Evolutionary conservation across 1,140 invertebrate species (phyloP).

Genomic region (Drosophila leontia): DNA sequence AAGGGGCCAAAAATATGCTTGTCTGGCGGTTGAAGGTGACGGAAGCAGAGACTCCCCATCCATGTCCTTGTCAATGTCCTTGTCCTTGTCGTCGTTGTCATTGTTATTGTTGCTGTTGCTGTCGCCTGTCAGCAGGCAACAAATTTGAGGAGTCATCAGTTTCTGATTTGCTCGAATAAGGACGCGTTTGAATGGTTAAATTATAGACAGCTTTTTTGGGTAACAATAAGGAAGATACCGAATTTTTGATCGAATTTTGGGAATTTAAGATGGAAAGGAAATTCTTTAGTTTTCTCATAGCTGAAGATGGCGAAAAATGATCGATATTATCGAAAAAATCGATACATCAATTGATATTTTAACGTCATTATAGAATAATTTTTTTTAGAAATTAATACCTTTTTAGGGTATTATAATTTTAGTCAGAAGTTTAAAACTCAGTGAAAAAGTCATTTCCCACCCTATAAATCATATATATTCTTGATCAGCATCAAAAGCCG

Average conservation of each 20-base stretch:
- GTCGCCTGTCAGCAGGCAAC: slow-evolving; percentile 8
- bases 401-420: no score
- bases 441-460: no score
- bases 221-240: background rate
- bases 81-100: slow-evolving; percentile 41
- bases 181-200: background rate
- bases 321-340: no score
- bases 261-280: background rate
- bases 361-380: no score
- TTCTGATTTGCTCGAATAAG: background rate
- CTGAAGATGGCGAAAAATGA: no score
- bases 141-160: slow-evolving; percentile 13
- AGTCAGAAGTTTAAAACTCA: no score
- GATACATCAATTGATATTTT: no score
- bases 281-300: no score
- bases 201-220: background rate
- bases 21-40: slow-evolving; percentile 24
- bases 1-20: slow-evolving; percentile 41
- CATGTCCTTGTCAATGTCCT: slow-evolving; percentile 38
- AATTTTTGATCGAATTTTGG: background rate
- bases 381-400: no score
- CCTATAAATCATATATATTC: no score
- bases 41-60: slow-evolving; percentile 8
- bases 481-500: no score
- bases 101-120: slow-evolving; percentile 34